Conservation (phyloP, 2,797 vertebrate genomes). For the Lateolabrax maculatus region DNA sequence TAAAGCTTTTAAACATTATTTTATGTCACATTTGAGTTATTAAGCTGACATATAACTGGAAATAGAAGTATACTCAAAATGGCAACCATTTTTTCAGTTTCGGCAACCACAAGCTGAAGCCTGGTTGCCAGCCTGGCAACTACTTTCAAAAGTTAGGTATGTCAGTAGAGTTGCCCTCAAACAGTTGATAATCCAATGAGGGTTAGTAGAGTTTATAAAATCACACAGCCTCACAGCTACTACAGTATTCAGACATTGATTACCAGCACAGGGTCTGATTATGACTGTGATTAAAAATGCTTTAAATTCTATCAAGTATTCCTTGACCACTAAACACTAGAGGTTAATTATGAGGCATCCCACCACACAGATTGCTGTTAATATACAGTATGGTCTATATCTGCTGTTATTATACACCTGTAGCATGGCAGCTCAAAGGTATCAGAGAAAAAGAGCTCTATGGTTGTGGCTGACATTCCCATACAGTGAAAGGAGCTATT, state of each 20-base stretch:
- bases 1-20: no score
- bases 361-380: neutral
- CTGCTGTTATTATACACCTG: slow-evolving; percentile 39
- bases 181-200: neutral
- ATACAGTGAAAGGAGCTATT: slow-evolving; percentile 72
- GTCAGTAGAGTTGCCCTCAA: neutral
- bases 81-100: no score
- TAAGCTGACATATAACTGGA: neutral
- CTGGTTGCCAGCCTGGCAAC: no score
- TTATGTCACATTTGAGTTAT: no score
- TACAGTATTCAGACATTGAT: neutral
- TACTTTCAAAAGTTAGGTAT: no score
- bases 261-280: slow-evolving; percentile 8
- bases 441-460: slow-evolving; percentile 27
- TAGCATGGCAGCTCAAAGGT: slow-evolving; percentile 14
- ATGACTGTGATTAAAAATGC: slow-evolving; percentile 4
- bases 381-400: neutral
- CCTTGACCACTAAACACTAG: slow-evolving; percentile 1
- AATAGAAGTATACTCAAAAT: no score
- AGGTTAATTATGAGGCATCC: slow-evolving; percentile 6
- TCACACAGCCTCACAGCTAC: neutral
- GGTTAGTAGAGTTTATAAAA: slow-evolving; percentile 2
- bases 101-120: no score
- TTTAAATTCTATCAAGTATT: slow-evolving; percentile 16
- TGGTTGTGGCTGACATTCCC: slow-evolving; percentile 61